phyloP scores from a whole-genome alignment of 2,797 vertebrate genomes.

The Gila robusta region DNA sequence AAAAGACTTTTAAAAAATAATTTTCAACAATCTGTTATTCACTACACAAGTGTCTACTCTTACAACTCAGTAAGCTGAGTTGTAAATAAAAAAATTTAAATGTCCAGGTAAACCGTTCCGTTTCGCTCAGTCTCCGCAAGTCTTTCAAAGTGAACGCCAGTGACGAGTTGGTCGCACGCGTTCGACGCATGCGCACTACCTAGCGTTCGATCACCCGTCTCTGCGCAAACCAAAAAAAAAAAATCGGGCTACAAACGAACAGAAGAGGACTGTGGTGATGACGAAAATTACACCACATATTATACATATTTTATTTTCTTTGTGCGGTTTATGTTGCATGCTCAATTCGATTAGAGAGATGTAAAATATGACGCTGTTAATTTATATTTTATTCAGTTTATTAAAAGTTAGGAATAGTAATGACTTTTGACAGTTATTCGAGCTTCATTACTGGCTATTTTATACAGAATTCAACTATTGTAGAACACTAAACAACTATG shows the following conservation, averaged over 20 bases:
- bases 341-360: neutral
- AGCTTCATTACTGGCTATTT: neutral
- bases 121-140: neutral
- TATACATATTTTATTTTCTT: neutral
- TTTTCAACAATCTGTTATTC: neutral
- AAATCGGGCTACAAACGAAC: neutral
- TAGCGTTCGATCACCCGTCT: neutral
- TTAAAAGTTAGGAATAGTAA: neutral
- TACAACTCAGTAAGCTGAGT: neutral
- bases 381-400: neutral
- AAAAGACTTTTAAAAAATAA: neutral
- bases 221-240: neutral
- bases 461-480: neutral
- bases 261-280: neutral
- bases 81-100: neutral
- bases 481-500: neutral
- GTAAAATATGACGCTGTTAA: neutral
- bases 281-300: neutral
- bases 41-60: neutral
- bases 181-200: conserved; percentile 3
- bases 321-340: neutral
- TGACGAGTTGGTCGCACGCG: neutral
- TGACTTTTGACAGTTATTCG: neutral
- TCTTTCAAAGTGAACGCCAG: neutral
- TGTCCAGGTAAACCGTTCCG: neutral